These are phyloP conservation scores for Pangasius krempfi DNA, from an alignment of 2,797 vertebrate genomes.

Conservation along the genomic window DNA sequence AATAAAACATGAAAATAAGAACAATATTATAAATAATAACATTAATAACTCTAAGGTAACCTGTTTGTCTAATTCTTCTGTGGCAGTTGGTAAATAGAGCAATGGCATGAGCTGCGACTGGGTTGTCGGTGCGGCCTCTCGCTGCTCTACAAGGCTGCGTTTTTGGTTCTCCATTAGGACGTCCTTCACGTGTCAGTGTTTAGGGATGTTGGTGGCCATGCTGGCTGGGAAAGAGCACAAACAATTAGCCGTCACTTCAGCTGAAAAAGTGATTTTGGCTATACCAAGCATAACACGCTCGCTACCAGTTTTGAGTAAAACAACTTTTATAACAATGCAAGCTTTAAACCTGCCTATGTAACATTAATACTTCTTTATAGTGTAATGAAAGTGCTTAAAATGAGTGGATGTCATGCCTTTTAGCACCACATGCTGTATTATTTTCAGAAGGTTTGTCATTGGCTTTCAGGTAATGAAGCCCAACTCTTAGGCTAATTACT, in stretches of 20 bases:
- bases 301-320: background rate
- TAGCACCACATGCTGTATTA: background rate
- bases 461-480: background rate
- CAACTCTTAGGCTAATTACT: background rate
- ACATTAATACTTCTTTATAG: background rate
- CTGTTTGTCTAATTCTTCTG: conserved; percentile 21
- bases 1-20: conserved; percentile 55
- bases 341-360: background rate
- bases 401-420: background rate
- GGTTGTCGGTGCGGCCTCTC: background rate
- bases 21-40: conserved; percentile 48
- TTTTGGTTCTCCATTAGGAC: background rate
- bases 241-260: background rate
- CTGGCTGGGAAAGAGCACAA: conserved; percentile 7
- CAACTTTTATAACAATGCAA: background rate
- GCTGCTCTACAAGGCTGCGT: background rate
- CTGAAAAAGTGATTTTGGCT: background rate
- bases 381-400: background rate
- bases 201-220: background rate
- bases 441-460: background rate
- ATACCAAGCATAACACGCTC: background rate
- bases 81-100: conserved; percentile 25
- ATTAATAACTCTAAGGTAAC: conserved; percentile 34
- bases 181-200: conserved; percentile 8
- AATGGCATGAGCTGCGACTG: conserved; percentile 29